phyloP scores from a whole-genome alignment of 2,888 invertebrate genomes.

The Panopea generosa region DNA sequence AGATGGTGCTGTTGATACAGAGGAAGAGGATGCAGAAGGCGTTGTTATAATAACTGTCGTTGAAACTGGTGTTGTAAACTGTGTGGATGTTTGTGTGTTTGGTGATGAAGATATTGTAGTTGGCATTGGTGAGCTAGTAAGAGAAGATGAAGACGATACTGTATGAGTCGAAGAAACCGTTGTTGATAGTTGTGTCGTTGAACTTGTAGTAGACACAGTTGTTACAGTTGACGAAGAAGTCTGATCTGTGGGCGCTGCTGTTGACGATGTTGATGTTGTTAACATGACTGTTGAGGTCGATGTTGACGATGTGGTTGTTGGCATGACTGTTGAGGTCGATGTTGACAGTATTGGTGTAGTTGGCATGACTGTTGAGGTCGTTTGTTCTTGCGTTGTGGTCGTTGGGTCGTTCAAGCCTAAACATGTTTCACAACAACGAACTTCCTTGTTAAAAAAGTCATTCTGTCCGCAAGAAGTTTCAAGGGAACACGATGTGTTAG shows the following conservation, averaged over 20 bases:
- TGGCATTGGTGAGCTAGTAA: background rate
- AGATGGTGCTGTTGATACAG: background rate
- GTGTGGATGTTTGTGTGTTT: background rate
- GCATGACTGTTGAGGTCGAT: background rate
- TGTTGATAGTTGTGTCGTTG: background rate
- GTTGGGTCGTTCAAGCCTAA: background rate
- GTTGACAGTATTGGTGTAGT: background rate
- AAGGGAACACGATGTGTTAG: conserved; percentile 26
- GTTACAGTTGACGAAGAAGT: background rate
- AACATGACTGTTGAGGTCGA: background rate
- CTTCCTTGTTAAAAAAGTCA: conserved; percentile 25
- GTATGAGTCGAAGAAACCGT: background rate
- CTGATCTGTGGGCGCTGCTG: background rate
- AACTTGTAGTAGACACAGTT: background rate
- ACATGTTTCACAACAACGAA: conserved; percentile 53
- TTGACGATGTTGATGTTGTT: background rate
- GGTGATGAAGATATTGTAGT: background rate
- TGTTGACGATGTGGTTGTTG: conserved; percentile 1
- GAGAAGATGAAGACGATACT: background rate
- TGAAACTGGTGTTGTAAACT: conserved; percentile 5
- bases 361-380: conserved; percentile 1
- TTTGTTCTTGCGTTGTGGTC: conserved; percentile 9
- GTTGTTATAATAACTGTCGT: background rate
- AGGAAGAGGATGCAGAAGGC: background rate
- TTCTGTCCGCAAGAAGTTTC: conserved; percentile 26